phyloP scores from a whole-genome alignment of 2,888 invertebrate species.

The Uloborus plumipes region DNA sequence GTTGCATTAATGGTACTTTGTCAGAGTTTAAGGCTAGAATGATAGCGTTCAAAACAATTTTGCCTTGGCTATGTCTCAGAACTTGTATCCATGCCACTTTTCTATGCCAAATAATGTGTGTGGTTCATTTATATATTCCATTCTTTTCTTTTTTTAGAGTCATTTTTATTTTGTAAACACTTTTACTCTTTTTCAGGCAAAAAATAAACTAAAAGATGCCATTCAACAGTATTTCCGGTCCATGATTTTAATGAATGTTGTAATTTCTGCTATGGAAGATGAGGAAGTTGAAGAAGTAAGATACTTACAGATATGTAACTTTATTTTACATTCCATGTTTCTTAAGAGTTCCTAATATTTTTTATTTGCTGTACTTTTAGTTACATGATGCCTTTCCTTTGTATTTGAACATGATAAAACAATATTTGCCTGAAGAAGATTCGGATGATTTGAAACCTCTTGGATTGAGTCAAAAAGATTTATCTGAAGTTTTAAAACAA shows the following conservation, averaged over 20 bases:
- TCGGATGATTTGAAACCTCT: background rate
- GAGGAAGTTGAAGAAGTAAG: too few relatives aligned
- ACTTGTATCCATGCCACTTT: too few relatives aligned
- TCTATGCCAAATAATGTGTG: too few relatives aligned
- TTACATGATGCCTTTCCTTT: background rate
- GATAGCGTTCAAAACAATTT: too few relatives aligned
- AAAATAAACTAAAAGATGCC: background rate
- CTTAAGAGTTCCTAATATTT: background rate
- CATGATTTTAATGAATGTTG: too few relatives aligned
- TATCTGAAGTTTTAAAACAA: background rate
- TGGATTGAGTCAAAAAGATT: slow-evolving; percentile 7
- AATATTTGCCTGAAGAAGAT: background rate
- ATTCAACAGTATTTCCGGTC: background rate
- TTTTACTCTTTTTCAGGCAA: slow-evolving; percentile 6
- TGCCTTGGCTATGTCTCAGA: too few relatives aligned
- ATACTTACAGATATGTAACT: background rate
- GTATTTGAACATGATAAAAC: background rate
- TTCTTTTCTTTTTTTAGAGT: too few relatives aligned
- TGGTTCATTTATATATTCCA: too few relatives aligned
- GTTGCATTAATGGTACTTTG: too few relatives aligned
- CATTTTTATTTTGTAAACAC: too few relatives aligned
- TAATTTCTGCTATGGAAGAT: too few relatives aligned
- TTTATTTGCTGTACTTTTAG: background rate
- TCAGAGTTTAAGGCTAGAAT: too few relatives aligned
- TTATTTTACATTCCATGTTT: background rate